Evolutionary conservation across 2,113 vertebrate species (phyloP).

Genomic region (Tetraodon nigroviridis): DNA sequence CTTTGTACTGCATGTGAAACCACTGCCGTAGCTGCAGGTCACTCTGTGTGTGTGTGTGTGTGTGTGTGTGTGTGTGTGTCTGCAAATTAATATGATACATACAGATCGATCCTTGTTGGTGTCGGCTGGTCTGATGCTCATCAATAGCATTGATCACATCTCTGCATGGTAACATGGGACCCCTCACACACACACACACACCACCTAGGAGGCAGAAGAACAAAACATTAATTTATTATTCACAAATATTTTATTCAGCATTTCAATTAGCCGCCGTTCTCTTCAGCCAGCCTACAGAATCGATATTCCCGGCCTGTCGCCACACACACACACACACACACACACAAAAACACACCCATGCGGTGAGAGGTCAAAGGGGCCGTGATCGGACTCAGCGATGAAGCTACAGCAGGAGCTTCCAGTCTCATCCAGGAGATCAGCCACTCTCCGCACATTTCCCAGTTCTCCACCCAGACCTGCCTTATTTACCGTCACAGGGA

Average conservation of each 20-base stretch:
- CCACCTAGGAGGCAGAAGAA: conserved; percentile 63
- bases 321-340: conserved; percentile 32
- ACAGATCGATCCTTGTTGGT: conserved; percentile 35
- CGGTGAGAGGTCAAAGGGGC: conserved; percentile 52
- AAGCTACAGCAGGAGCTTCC: conserved; percentile 11
- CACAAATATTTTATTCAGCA: conserved; percentile 71
- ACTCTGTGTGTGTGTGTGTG: conserved; percentile 26
- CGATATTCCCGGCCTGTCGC: conserved; percentile 59
- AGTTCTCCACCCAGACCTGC: too few relatives aligned
- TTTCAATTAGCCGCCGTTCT: conserved; percentile 69
- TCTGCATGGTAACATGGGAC: conserved; percentile 61
- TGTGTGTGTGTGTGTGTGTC: conserved; percentile 25
- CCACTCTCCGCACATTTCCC: too few relatives aligned
- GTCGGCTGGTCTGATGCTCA: conserved; percentile 42
- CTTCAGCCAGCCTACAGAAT: conserved; percentile 64
- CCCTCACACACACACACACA: conserved; percentile 23
- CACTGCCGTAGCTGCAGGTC: conserved; percentile 46
- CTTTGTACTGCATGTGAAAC: conserved; percentile 47
- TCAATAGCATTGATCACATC: conserved; percentile 67
- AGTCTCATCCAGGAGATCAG: not conserved
- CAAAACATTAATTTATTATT: conserved; percentile 73
- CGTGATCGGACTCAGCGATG: conserved; percentile 59
- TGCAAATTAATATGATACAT: conserved; percentile 18
- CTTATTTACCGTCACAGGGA: too few relatives aligned
- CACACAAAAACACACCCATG: too few relatives aligned